Base-by-base conservation (phyloP, 2,888 invertebrate genomes). In the Iselma pallidipennis region DNA sequence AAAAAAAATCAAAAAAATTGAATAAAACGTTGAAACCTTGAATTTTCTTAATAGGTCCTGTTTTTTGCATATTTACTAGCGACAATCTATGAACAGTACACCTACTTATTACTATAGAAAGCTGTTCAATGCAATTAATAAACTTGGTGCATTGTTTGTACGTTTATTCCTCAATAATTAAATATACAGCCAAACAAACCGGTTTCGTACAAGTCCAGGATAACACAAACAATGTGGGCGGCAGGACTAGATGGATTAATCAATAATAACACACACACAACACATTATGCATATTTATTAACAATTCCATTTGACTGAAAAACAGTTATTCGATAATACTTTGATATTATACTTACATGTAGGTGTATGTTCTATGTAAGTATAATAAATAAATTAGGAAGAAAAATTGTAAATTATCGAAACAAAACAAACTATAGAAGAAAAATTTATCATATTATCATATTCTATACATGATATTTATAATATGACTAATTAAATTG, bases 201-300 rank as follows among this genome's bases (percentile, higher is more conserved):
- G 60, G 59, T 63, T 59, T 29, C 29, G 54, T 53, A 57, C 52
- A 60, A 49, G 57, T 59, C 53, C 2, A 21, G 21, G 42, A 37
- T 54, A 28, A 65, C 55, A 59, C 61, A 68, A 65, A 66, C 63
- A 65, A 61, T 57, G 66, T 68, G 66, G 68, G 68, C 65, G 68
- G 61, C 58, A 59, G 66, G 65, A 66, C 68, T 61, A 55, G 66
- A 61, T 59, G 63, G 65, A 68, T 68, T 63, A 65, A 68, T 68
- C 66, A 65, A 63, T 63, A 68, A 66, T 66, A 64, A 65, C 59
- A 16, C 16, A 37, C 2, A 31, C 21, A 57, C 57, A n/a, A n/a
- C n/a, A 60, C 63, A 67, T 65, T 67, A 67, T 65, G 62, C 60
- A 66, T 63, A 64, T 64, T 28, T 28, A 28, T 28, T 28, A 28